A percentile compares a stretch with the other conserved stretches of the same genome.
phyloP scores from a whole-genome alignment of 2,797 vertebrate genomes.

The Enteromius paludinosus region DNA sequence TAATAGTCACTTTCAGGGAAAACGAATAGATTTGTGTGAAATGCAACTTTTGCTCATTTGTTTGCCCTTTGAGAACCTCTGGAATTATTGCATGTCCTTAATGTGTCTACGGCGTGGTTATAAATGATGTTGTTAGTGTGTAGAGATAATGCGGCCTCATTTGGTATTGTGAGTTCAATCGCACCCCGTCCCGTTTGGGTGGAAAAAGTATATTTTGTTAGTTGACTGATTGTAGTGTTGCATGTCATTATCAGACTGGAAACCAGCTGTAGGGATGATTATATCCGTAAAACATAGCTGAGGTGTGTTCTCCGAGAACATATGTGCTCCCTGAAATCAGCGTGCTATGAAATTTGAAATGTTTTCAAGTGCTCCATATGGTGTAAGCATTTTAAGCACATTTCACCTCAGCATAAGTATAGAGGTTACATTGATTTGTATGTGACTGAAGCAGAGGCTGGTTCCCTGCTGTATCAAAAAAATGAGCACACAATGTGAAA shows the following conservation, averaged over 20 bases:
- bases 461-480: slow-evolving; percentile 53
- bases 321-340: neutral
- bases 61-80: slow-evolving; percentile 29
- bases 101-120: slow-evolving; percentile 30
- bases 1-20: slow-evolving; percentile 42
- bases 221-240: slow-evolving; percentile 11
- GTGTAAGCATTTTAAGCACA: neutral
- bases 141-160: slow-evolving; percentile 20
- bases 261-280: neutral
- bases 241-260: slow-evolving; percentile 6
- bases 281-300: slow-evolving; percentile 6
- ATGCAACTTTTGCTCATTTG: neutral
- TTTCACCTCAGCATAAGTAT: neutral
- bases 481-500: slow-evolving; percentile 30
- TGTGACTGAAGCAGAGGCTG: slow-evolving; percentile 58
- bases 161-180: neutral
- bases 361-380: neutral
- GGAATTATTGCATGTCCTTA: slow-evolving; percentile 54
- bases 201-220: neutral
- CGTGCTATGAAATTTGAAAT: neutral
- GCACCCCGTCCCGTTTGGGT: neutral
- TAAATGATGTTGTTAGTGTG: neutral
- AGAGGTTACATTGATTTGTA: slow-evolving; percentile 24
- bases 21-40: neutral
- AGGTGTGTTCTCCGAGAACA: neutral